Base-by-base conservation (phyloP, 2,797 vertebrate species). In the Pterois miles region DNA sequence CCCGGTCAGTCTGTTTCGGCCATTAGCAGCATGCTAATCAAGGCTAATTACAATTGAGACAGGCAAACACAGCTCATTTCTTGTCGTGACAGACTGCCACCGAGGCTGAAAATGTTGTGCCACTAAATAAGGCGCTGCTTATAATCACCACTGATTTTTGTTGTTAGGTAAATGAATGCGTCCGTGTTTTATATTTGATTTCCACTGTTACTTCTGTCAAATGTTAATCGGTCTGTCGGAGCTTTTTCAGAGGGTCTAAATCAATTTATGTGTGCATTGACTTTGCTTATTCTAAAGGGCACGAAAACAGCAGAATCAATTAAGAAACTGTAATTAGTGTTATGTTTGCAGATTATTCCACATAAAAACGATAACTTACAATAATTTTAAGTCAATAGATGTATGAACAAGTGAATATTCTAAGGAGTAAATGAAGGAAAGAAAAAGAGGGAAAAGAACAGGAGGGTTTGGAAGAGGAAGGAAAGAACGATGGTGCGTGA, bases 21-120 rank as follows among this genome's bases (percentile, higher is more conserved):
- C 84, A 92, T 93, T 91, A 92, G 90, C 80, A 74, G 87, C 80
- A 81, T 91, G 88, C 87, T 92, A 94, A 93, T 92, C 84, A 86
- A 90, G 87, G 83, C 89, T 93, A 93, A 94, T 93, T 93, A 92
- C 91, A 89, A 89, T 7, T 22, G 81, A 85, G 83, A 88, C 88
- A 81, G 86, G 77, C 80, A 82, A 88, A 91, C 84, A 83, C 89
- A 84, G 83, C 88, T 89, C 80, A 88, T 92, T 91, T 89, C 86
- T 91, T 89, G 86, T 87, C 81, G 56, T 77, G 89, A 89, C 81
- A 73, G 78, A 91, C 84, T n/a, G 87, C 60, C 6, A 68, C 82
- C 63, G 78, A 60, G 77, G 71, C 73, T 74, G 76, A 31, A 62
- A 77, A 87, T 73, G 80, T 63, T 62, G 71, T 63, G 33, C 54